Conservation (phyloP, 2,113 vertebrate species). For the Tilapia sparmanii region DNA sequence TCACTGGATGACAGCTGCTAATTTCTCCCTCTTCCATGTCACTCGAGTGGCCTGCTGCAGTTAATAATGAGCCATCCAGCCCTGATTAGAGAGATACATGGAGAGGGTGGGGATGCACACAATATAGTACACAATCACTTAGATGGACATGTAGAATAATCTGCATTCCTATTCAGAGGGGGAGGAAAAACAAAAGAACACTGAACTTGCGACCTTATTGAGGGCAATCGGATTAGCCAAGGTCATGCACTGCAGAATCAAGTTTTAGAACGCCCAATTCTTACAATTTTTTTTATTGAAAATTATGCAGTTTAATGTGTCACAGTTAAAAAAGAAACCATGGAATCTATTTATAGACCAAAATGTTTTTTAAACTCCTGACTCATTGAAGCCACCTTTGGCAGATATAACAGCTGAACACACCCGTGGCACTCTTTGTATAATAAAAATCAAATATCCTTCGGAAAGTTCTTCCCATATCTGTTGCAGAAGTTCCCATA, state of each 20-base stretch:
- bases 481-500: neutral
- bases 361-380: neutral
- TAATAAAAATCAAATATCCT: neutral
- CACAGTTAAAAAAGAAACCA: neutral
- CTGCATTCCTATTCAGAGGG: constrained; percentile 3
- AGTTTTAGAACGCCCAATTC: neutral
- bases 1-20: constrained; percentile 96
- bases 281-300: neutral
- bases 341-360: neutral
- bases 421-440: neutral
- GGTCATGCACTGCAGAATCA: neutral
- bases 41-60: constrained; percentile 88
- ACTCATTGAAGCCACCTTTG: neutral
- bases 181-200: neutral
- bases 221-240: neutral
- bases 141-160: constrained; percentile 27
- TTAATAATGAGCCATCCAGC: constrained; percentile 92
- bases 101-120: constrained; percentile 65
- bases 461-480: neutral
- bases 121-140: constrained; percentile 60
- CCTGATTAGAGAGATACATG: constrained; percentile 88
- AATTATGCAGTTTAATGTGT: neutral
- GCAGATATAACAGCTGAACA: neutral
- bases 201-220: neutral
- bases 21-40: constrained; percentile 94